Evolutionary conservation across 1,140 invertebrate genomes (phyloP), one percentile per base, ranked within the genome.

Genomic region (Solenopsis invicta): DNA sequence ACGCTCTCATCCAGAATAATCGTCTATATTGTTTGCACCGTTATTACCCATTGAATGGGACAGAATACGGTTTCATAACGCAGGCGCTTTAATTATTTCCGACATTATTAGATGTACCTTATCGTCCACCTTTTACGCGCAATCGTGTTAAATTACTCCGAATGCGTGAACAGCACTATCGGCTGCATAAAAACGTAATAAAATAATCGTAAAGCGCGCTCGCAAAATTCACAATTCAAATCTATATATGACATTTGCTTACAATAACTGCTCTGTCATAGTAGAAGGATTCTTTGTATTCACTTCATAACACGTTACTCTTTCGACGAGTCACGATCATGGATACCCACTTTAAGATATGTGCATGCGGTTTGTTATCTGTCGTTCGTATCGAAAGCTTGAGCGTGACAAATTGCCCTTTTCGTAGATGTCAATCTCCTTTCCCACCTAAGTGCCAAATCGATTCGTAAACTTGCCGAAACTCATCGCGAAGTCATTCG

Each of bases 401-500:
- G 72, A 89, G 61, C 37, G 21, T 87, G 64, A 90, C 74, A 89
- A 90, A 90, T 82, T 71, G 16, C 50, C 21, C 37, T 64, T 87
- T 77, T 90, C 59, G 48, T 64, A 61, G 12, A 61, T 45, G 13
- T 48, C 76, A 67, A 50, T 52, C 34, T 69, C 34, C 62, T 37
- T 45, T 48, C 45, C 45, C 18, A 6, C 29, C 29, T 77, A 69
- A 89, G 75, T 86, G 66, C 16, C 50, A 64, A 87, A 76, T 62
- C 87, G 81, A 88, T 92, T 87, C 61, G 66, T 72, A 87, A 92
- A 90, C 81, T 87, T 86, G 77, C 81, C 85, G 77, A 88, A 89
- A 91, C 80, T 87, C 66, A 61, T 80, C 8, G 59, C 72, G 69
- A 21, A 74, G 87, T 86, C 88, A 84, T 90, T 93, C 90, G 87